A percentile compares a stretch with the other conserved stretches of the same genome.
phyloP scores from a whole-genome alignment of 2,888 invertebrate genomes.

The Capitulum mitella region DNA sequence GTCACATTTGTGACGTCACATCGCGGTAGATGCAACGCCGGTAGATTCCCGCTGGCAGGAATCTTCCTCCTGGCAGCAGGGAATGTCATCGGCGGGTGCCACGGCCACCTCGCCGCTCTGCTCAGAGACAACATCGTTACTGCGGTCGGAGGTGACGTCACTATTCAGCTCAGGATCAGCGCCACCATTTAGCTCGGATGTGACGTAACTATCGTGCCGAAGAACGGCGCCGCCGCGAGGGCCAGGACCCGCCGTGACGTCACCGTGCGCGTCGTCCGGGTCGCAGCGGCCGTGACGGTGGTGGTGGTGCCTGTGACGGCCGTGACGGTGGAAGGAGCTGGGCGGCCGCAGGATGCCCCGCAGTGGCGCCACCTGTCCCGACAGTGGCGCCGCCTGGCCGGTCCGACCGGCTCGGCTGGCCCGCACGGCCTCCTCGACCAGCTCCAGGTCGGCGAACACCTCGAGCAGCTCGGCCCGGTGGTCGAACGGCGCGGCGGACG shows the following conservation, averaged over 20 bases:
- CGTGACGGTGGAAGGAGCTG: too few relatives aligned
- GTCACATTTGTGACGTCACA: too few relatives aligned
- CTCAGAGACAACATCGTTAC: too few relatives aligned
- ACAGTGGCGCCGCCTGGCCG: background rate
- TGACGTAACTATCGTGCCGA: background rate
- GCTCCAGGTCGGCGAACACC: background rate
- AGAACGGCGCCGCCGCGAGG: background rate
- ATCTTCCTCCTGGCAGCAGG: too few relatives aligned
- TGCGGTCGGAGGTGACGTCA: background rate
- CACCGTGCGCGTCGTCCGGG: background rate
- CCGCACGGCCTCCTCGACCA: background rate
- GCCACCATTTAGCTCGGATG: background rate
- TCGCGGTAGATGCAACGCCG: too few relatives aligned
- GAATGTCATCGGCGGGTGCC: too few relatives aligned
- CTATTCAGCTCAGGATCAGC: background rate
- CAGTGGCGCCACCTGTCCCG: conserved; percentile 11
- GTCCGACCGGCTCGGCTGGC: background rate
- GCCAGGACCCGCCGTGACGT: background rate
- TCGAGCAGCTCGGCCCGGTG: background rate
- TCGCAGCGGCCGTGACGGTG: background rate
- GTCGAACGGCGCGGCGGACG: background rate
- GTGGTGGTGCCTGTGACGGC: background rate
- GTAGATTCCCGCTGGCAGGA: too few relatives aligned
- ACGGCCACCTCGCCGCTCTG: too few relatives aligned
- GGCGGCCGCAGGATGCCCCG: background rate